Base-by-base conservation (phyloP, 2,888 invertebrate genomes). In the Phaedon cochleariae region DNA sequence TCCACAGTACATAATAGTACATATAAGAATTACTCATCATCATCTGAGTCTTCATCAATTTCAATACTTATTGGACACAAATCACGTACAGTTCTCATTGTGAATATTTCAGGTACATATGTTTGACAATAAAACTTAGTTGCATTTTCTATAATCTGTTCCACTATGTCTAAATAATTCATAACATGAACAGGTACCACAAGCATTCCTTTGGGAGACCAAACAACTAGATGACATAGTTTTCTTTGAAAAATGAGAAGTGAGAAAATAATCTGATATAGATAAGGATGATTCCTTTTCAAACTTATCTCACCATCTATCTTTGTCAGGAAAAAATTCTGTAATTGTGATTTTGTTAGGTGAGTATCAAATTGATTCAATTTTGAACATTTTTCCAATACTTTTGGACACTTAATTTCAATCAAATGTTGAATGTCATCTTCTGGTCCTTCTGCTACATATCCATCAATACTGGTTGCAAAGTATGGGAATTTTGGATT, bases 401-500 rank as follows among this genome's bases (percentile, higher is more conserved):
- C 22, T 22, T 51, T 51, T 20, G 51, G 20, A 51, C 20, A 51
- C 15, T 51, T 51, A 15, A 52, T 15, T 52, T 22, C 22, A 22
- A 51, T 51, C 12, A 51, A 31, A 52, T 52, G 29, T 17, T 52
- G 26, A 22, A 52, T 52, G n/a, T 29, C 29, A 29, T 52, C 52
- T 48, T 48, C 48, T 18, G 48, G 48, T 12, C 22, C 31, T 52
- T 52, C 22, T 22, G 22, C 17, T 15, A 51, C 51, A 21, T 2
- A 10, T 22, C 51, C 51, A 51, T 51, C 51, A 51, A 51, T 20
- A 21, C 51, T 51, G 10, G 51, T 51, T 21, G 51, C 51, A 51
- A 51, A 22, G 15, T 22, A 22, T 51, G 51, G 51, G n/a, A n/a
- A 51, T 22, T 51, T 51, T 51, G 7, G 3, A 22, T 51, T 51